Evolutionary conservation across 2,888 invertebrate genomes (phyloP).

Genomic region (Heteromyza rotundicornis): DNA sequence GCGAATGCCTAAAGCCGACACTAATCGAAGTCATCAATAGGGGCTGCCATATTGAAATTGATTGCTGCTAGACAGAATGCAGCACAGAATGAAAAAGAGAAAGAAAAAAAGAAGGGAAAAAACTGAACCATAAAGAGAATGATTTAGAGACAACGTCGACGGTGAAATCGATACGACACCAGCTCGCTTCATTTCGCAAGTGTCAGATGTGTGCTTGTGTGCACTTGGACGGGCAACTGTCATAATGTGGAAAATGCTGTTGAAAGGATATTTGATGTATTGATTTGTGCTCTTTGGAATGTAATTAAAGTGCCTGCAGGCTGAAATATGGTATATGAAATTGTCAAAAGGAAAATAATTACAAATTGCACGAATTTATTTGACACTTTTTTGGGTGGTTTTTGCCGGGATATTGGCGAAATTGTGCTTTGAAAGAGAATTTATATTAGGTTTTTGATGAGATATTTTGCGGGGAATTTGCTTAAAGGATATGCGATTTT

Average conservation of each 20-base stretch:
- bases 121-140: too few relatives aligned
- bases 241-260: background rate
- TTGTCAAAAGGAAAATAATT: too few relatives aligned
- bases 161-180: background rate
- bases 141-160: background rate
- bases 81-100: background rate
- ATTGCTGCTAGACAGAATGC: background rate
- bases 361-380: too few relatives aligned
- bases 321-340: too few relatives aligned
- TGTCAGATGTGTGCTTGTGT: background rate
- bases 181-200: background rate
- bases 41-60: conserved; percentile 1
- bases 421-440: too few relatives aligned
- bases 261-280: conserved; percentile 1
- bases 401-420: too few relatives aligned
- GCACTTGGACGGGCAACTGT: background rate
- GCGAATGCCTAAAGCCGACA: background rate
- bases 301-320: too few relatives aligned
- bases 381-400: too few relatives aligned
- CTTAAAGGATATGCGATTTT: too few relatives aligned
- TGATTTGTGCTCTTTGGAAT: background rate
- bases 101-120: too few relatives aligned
- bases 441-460: too few relatives aligned
- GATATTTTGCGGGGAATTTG: too few relatives aligned
- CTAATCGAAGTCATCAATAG: background rate